A percentile compares a stretch with the other conserved stretches of the same genome.
Evolutionary conservation across 53 echinoderm and acorn worm species (phyloP).

Genomic region (Patiria pectinifera): DNA sequence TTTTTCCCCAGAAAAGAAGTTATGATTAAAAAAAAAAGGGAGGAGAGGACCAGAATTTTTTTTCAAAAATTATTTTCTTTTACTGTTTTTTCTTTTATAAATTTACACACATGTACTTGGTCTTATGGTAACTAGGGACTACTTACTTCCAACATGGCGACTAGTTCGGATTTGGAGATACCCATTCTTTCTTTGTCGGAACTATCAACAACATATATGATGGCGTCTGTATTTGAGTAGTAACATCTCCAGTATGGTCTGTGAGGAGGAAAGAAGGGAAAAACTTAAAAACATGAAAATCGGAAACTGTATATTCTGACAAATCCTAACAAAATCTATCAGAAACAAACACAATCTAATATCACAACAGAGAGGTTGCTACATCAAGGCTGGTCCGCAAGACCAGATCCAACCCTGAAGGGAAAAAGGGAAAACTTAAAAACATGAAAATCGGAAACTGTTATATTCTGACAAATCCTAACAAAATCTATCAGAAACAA

Average conservation of each 20-base stretch:
- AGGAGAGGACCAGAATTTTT: too few relatives aligned
- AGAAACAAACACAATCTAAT: too few relatives aligned
- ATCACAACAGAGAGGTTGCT: too few relatives aligned
- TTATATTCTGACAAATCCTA: neutral
- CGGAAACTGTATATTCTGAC: neutral
- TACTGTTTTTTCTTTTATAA: constrained; percentile 17
- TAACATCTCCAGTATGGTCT: constrained; percentile 99
- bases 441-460: neutral
- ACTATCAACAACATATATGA: constrained; percentile 99
- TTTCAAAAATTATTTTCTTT: too few relatives aligned
- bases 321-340: too few relatives aligned
- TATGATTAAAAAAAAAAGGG: neutral
- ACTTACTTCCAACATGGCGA: constrained; percentile 98
- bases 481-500: too few relatives aligned
- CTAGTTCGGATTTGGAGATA: constrained; percentile 98
- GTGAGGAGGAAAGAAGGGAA: neutral
- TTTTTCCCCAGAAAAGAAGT: too few relatives aligned
- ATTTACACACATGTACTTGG: constrained; percentile 77
- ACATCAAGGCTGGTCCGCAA: too few relatives aligned
- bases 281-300: neutral
- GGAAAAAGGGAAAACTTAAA: neutral
- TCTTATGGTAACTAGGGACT: neutral
- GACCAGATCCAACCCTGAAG: neutral
- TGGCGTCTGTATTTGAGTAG: constrained; percentile 98
- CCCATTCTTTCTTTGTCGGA: constrained; percentile 93